Conservation (phyloP, 2,113 vertebrate species). For the Mungos mungo region DNA sequence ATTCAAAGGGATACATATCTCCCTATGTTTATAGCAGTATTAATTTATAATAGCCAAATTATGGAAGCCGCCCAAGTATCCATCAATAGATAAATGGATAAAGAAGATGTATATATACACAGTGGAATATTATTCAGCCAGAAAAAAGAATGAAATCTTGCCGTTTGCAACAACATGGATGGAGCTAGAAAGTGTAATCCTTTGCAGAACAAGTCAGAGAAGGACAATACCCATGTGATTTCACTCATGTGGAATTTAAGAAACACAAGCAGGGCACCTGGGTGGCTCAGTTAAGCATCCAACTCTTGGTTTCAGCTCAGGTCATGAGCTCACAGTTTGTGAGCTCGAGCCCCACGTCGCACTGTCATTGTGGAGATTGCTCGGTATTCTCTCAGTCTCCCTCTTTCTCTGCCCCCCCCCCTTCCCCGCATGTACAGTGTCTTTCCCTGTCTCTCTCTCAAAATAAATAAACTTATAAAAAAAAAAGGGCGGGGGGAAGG, state of each 20-base stretch:
- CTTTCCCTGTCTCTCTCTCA: too few relatives aligned
- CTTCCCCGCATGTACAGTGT: too few relatives aligned
- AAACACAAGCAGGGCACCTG: neutral
- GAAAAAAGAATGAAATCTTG: neutral
- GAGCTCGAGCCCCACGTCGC: too few relatives aligned
- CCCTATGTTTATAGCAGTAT: neutral
- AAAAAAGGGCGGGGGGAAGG: neutral
- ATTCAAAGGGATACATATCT: neutral
- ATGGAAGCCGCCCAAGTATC: neutral
- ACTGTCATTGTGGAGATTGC: too few relatives aligned
- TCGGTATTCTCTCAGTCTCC: too few relatives aligned
- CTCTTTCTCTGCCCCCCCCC: too few relatives aligned
- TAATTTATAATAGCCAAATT: neutral
- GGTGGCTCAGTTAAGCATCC: too few relatives aligned
- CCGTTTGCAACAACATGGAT: neutral
- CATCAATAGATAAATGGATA: neutral
- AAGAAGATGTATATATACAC: neutral
- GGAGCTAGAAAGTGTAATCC: neutral
- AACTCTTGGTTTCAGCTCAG: too few relatives aligned
- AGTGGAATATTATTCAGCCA: neutral
- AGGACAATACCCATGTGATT: neutral
- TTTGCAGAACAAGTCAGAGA: neutral
- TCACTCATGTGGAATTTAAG: neutral
- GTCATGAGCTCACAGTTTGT: too few relatives aligned
- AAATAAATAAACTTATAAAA: neutral